Evolutionary conservation across 2,113 vertebrate genomes (phyloP).

Genomic region (Lanius collurio): DNA sequence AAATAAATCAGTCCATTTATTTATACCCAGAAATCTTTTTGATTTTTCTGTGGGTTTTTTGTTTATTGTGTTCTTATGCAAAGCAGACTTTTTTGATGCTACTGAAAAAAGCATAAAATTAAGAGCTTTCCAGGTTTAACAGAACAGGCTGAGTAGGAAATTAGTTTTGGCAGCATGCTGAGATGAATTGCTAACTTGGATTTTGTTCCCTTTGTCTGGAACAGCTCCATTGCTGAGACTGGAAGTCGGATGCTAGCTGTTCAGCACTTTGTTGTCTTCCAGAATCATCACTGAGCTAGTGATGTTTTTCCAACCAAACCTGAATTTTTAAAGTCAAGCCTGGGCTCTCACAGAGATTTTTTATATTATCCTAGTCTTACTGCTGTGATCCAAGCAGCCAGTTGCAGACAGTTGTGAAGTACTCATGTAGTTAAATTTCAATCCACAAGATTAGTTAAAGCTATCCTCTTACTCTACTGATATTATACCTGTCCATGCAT

Average conservation of each 20-base stretch:
- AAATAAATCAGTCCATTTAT: not conserved
- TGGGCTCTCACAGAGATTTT: not conserved
- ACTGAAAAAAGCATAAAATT: not conserved
- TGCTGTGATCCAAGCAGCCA: not conserved
- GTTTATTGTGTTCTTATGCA: not conserved
- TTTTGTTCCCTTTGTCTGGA: slow-evolving; percentile 15
- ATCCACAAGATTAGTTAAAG: not conserved
- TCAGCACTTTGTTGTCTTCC: not conserved
- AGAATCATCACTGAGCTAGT: not conserved
- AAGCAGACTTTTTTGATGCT: not conserved
- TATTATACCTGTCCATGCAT: not conserved
- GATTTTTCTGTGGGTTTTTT: not conserved
- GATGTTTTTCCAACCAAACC: not conserved
- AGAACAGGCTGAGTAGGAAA: slow-evolving; percentile 24
- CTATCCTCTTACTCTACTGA: not conserved
- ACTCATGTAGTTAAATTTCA: not conserved
- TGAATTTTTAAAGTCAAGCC: not conserved
- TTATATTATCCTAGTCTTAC: not conserved
- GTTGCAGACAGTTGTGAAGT: not conserved
- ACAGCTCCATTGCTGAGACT: not conserved
- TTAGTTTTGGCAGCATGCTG: slow-evolving; percentile 26
- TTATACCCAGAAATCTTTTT: not conserved
- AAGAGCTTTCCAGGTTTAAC: not conserved
- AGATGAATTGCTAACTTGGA: not conserved
- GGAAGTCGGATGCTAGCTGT: not conserved